A percentile compares a stretch with the other conserved stretches of the same genome.
Conservation (phyloP, 1,140 invertebrate species). For the Macrobrachium rosenbergii region DNA sequence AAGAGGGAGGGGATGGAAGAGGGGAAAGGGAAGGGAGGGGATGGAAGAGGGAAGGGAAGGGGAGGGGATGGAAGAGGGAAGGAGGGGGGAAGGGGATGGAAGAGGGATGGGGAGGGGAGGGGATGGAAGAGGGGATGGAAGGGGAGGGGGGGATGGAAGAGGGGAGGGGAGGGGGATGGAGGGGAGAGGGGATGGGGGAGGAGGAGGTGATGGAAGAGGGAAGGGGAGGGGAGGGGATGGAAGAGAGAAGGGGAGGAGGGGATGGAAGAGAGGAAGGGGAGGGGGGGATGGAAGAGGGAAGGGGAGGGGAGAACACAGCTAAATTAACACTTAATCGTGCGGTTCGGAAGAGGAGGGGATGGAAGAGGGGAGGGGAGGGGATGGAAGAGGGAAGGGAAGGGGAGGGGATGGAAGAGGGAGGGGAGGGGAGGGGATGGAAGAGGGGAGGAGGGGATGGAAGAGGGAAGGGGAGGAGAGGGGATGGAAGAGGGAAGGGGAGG, state of each 20-base stretch:
- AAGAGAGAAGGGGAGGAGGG: not conserved
- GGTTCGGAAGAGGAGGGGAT: not conserved
- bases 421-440: not conserved
- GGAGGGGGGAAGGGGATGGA: no score
- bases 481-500: not conserved
- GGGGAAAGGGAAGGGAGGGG: no score
- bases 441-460: not conserved
- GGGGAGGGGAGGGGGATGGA: no score
- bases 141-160: no score
- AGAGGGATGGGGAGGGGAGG: no score
- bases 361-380: not conserved
- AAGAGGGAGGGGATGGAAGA: no score
- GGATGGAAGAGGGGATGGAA: no score
- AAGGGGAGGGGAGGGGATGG: not conserved
- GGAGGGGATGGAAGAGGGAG: not conserved
- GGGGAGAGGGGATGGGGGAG: no score
- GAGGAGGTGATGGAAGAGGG: not conserved
- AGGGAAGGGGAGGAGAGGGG: not conserved
- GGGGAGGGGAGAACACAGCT: not conserved
- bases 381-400: not conserved
- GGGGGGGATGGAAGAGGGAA: constrained; percentile 67
- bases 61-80: no score
- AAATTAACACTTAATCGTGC: no score
- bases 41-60: no score
- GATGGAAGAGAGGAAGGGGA: constrained; percentile 71